Evolutionary conservation across 23 tunicate genomes (phyloP), one percentile per base, ranked within the genome.

Genomic region (Corella eumyota): DNA sequence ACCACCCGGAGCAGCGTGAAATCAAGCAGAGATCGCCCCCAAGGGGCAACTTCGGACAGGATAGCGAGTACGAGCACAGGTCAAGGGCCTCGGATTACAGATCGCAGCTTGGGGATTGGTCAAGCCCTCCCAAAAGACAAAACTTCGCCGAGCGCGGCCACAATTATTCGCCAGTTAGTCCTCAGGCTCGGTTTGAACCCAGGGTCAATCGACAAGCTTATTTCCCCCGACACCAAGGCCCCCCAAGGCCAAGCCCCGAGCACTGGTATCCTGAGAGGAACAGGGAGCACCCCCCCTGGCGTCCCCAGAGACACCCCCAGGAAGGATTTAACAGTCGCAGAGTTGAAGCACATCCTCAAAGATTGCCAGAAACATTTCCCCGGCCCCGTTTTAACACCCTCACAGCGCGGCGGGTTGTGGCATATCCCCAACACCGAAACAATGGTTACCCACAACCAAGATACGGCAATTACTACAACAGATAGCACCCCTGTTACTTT

Each of bases 401-500:
- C 44, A 36, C 30, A 11, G 68, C 6, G n/a, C n/a, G 32, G 29
- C 6, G 11, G 19, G 2, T 25, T 33, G 34, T 26, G 19, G n/a
- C 30, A 38, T 52, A 23, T 3, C 52, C 68, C 33, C 53, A 62
- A n/a, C 40, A 38, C 57, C 57, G 27, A 51, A 27, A 9, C 22
- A 7, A 6, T 21, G 25, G 52, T 25, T 38, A 30, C 32, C 2
- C 23, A 38, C 52, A 4, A 1, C 52, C 1, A 5, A 9, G 48
- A 15, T 11, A 40, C 11, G 23, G 57, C 22, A 19, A 19, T 6
- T 51, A 51, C 57, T 27, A 51, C 57, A 25, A 27, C 22, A 51
- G 57, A 19, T 51, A 51, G 57, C 57, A 6, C 57, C 57, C 57
- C 23, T n/a, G n/a, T n/a, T n/a, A n/a, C n/a, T n/a, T n/a, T n/a